Percentiles rank a stretch among this genome's conserved stretches.
phyloP scores from a whole-genome alignment of 2,113 vertebrate species.

The Chaetura pelagica region DNA sequence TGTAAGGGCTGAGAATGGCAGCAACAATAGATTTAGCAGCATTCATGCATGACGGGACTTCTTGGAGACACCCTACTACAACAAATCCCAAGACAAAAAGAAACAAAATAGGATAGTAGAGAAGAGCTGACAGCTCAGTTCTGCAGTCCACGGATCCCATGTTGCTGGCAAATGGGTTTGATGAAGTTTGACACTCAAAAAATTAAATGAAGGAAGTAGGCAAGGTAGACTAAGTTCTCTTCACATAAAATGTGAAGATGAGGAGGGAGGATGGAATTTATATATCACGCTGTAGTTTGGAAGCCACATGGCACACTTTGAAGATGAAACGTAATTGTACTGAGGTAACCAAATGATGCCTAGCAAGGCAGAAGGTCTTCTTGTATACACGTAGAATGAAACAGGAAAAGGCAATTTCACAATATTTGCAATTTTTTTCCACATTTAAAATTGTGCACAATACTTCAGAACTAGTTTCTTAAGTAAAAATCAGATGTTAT shows the following conservation, averaged over 20 bases:
- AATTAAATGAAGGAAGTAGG: neutral
- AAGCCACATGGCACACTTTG: neutral
- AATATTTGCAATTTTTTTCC: neutral
- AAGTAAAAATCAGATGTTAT: neutral
- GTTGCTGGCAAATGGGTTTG: neutral
- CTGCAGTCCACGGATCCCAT: neutral
- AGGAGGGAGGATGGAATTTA: neutral
- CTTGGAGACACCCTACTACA: neutral
- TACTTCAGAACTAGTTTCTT: neutral
- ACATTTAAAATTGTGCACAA: neutral
- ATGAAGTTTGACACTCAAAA: neutral
- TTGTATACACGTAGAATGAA: neutral
- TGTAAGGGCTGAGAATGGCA: neutral
- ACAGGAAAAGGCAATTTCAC: neutral
- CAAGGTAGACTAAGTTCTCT: neutral
- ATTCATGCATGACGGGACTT: neutral
- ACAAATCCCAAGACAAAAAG: neutral
- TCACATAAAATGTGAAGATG: accelerated
- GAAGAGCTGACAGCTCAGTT: neutral
- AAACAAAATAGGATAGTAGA: neutral
- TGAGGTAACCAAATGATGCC: neutral
- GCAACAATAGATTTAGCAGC: neutral
- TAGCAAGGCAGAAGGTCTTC: neutral
- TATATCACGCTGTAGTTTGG: neutral
- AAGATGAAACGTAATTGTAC: neutral